Evolutionary conservation across 2,888 invertebrate species (phyloP), one percentile per base, ranked within the genome.

Genomic region (Mesodorylaimus sp.): DNA sequence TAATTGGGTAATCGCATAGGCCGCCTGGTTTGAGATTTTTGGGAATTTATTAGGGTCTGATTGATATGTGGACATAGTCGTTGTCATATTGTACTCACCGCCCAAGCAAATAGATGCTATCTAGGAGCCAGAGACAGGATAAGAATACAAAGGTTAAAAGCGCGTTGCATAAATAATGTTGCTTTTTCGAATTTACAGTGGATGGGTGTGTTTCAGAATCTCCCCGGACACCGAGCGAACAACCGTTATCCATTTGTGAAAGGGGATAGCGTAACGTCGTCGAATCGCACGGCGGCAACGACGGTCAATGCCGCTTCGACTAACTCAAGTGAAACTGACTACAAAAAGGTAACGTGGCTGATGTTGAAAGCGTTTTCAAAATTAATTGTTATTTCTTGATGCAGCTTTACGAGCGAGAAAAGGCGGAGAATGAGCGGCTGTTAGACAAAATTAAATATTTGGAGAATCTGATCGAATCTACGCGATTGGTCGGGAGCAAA

Each of bases 341-440:
- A 49, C 29, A 49, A 49, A 28, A 19, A 26, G 23, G 49, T 49
- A 16, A 28, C 36, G 21, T n/a, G 29, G 2, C 16, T 3, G 58
- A 21, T 7, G 7, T 39, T 39, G 21, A 39, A 39, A 16, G 7
- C 21, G 21, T 39, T 21, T 7, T 21, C n/a, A 39, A 39, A 39
- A 39, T n/a, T 21, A 21, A 13, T 19, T 39, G 10, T 32, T 32
- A 10, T 32, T 32, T 32, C 32, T 32, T 16, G 32, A 10, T 32
- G 7, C 32, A 50, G 50, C 32, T 50, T 19, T 50, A 50, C 41
- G 50, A 50, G 16, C 26, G 47, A 29, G 50, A 50, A 24, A 27
- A 21, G n/a, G n/a, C 7, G 23, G 41, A 50, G 24, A 50, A 50
- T 25, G 26, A 27, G 2, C 44, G 41, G n/a, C 45, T 50, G 36